Percentiles rank a stretch among this genome's conserved stretches.
Evolutionary conservation across 2,797 vertebrate genomes (phyloP).

Genomic region (Lepilemur ruficaudatus): DNA sequence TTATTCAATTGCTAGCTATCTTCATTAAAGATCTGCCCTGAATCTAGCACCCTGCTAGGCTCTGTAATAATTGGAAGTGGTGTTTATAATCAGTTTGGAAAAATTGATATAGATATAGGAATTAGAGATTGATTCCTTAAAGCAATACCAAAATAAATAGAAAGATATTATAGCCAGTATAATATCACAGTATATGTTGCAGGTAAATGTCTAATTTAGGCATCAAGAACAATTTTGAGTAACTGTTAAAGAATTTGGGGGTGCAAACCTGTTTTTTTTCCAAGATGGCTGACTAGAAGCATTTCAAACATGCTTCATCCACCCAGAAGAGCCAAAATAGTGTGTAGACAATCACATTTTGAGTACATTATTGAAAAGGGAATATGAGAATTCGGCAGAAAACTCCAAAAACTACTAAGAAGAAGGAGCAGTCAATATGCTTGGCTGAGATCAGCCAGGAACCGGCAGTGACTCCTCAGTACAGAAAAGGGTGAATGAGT

Average conservation of each 20-base stretch:
- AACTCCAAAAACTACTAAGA: background rate
- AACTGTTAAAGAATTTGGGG: background rate
- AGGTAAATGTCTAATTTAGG: background rate
- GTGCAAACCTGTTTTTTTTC: background rate
- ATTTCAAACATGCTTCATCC: background rate
- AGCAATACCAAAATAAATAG: background rate
- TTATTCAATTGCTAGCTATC: background rate
- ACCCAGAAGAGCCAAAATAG: background rate
- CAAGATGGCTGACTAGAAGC: background rate
- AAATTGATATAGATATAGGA: background rate
- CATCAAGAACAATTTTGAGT: background rate
- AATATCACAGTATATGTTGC: background rate
- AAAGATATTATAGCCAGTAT: background rate
- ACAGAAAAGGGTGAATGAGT: background rate
- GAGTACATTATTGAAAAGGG: background rate
- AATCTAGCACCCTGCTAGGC: background rate
- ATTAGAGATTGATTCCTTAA: background rate
- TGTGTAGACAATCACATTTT: background rate
- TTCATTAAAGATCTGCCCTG: background rate
- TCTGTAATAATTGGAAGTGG: background rate
- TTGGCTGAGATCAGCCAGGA: background rate
- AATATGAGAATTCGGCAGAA: background rate
- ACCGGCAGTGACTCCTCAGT: background rate
- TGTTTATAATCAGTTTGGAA: conserved; percentile 1
- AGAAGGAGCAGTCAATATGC: background rate